Evolutionary conservation across 2,888 invertebrate species (phyloP).

Genomic region (Parnassius mnemosyne): DNA sequence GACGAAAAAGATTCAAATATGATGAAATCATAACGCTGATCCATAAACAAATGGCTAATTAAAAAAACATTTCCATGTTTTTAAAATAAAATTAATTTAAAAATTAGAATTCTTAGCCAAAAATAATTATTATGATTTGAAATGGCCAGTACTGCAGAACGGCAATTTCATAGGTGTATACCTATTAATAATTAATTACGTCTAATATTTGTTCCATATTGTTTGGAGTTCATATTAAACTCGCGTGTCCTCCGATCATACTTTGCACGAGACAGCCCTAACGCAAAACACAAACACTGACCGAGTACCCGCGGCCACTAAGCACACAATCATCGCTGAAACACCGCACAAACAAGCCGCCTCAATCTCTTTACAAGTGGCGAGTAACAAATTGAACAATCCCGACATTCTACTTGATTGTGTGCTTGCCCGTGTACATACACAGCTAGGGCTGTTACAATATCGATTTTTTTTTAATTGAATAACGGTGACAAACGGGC

Average conservation of each 20-base stretch:
- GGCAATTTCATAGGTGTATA: too few species aligned
- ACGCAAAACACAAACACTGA: background rate
- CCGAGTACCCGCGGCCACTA: background rate
- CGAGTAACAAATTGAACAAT: slow-evolving; percentile 25
- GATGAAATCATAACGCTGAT: too few species aligned
- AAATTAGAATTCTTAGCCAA: too few species aligned
- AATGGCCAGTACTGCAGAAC: too few species aligned
- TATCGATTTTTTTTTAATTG: background rate
- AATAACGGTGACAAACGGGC: too few species aligned
- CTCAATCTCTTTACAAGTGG: slow-evolving; percentile 15
- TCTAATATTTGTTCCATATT: too few species aligned
- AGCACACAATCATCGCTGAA: slow-evolving; percentile 8
- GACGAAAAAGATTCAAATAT: too few species aligned
- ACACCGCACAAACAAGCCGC: slow-evolving; percentile 15
- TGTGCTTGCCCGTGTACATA: slow-evolving; percentile 17
- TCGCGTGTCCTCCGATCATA: background rate
- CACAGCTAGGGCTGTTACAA: background rate
- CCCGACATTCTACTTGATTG: slow-evolving; percentile 27
- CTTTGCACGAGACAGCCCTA: background rate
- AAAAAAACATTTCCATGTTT: too few species aligned
- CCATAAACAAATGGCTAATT: too few species aligned
- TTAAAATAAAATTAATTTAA: too few species aligned
- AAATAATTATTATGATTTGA: too few species aligned
- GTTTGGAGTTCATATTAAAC: background rate
- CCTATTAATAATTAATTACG: too few species aligned